A percentile compares a stretch with the other conserved stretches of the same genome.
phyloP scores from a whole-genome alignment of 1,140 invertebrate genomes.

The Zaprionus lachaisei region DNA sequence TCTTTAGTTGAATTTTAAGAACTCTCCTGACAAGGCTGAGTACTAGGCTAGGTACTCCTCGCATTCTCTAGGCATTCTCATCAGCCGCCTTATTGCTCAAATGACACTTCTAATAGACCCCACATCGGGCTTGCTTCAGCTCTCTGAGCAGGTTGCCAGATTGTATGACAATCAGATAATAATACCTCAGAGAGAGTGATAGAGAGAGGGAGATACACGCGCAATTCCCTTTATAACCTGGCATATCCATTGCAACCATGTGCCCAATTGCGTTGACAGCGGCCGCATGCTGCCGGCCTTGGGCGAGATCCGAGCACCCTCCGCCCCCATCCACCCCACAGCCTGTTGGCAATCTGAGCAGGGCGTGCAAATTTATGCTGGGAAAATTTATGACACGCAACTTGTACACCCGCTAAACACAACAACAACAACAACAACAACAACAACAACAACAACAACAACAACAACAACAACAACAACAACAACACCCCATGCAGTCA shows the following conservation, averaged over 20 bases:
- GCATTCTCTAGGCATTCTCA: neutral
- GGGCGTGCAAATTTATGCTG: slow-evolving; percentile 80
- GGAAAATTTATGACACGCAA: slow-evolving; percentile 82
- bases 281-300: slow-evolving; percentile 59
- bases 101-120: slow-evolving; percentile 24
- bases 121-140: neutral
- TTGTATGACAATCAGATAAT: slow-evolving; percentile 78
- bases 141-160: slow-evolving; percentile 4
- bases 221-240: slow-evolving; percentile 81
- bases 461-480: slow-evolving; percentile 33
- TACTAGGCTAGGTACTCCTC: neutral
- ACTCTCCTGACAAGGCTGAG: too few relatives aligned
- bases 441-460: slow-evolving; percentile 47
- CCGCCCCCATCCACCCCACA: neutral
- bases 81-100: slow-evolving; percentile 13
- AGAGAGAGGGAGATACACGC: slow-evolving; percentile 45
- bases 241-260: slow-evolving; percentile 19
- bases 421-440: slow-evolving; percentile 39
- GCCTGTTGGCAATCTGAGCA: slow-evolving; percentile 8
- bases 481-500: slow-evolving; percentile 32
- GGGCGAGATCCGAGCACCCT: neutral
- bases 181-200: slow-evolving; percentile 60
- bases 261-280: slow-evolving; percentile 69
- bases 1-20: too few relatives aligned
- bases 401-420: slow-evolving; percentile 72